These are phyloP conservation scores for Progne subis DNA, from an alignment of 2,113 vertebrate genomes.

Conservation along the genomic window DNA sequence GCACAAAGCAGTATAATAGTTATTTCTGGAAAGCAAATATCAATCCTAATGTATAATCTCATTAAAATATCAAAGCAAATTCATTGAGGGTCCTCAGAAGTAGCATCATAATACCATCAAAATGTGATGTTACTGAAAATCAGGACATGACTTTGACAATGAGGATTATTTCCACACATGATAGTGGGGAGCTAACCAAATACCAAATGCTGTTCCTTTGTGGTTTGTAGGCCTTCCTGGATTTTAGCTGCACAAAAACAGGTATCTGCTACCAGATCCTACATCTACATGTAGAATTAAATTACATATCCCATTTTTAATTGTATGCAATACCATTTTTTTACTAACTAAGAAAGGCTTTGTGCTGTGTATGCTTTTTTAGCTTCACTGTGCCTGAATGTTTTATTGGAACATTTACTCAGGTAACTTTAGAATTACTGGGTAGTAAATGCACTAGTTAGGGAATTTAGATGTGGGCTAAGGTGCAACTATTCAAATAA, in stretches of 20 bases:
- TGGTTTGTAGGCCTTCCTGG: background rate
- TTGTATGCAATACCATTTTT: background rate
- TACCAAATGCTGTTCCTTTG: background rate
- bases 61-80: background rate
- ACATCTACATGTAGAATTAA: background rate
- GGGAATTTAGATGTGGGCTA: background rate
- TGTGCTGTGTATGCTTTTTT: background rate
- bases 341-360: background rate
- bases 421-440: background rate
- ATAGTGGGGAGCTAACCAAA: background rate
- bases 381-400: background rate
- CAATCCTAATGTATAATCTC: background rate
- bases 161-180: background rate
- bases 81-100: background rate
- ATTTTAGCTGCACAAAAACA: background rate
- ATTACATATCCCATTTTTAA: background rate
- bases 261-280: background rate
- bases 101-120: background rate
- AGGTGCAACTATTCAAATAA: background rate
- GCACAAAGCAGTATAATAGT: background rate
- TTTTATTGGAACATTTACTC: constrained; percentile 25
- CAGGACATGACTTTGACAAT: background rate
- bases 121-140: background rate
- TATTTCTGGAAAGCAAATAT: background rate
- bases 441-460: background rate